Evolutionary conservation across 2,113 vertebrate species (phyloP), one percentile per base, ranked within the genome.

Genomic region (Athene cunicularia): DNA sequence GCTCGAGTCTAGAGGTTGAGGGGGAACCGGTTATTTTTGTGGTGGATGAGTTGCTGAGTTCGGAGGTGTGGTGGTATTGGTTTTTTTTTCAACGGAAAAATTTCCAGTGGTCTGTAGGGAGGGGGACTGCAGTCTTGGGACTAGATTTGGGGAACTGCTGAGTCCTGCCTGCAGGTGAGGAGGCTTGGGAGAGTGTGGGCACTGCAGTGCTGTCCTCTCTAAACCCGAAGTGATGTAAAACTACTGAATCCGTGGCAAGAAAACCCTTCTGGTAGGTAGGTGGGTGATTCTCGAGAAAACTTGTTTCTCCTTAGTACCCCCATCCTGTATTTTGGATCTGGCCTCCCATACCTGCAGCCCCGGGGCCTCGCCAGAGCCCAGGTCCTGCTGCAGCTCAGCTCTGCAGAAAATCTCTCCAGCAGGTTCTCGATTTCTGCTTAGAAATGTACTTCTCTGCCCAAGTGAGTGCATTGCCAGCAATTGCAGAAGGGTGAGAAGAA

Each of bases 341-440:
- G 1, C 17, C 59, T 41, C 47, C 80, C 12, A 2, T 4, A 7
- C 5, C 26, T 12, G 62, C 83, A 41, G 39, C 56, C 11, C 68
- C 0, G 0, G 63, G 80, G 37, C 41, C 55, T 45, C 8, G 9
- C 45, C 45, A 47, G 45, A 0, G 1, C 81, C 20, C 32, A 19
- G 7, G 13, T 60, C 76, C 45, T 22, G 82, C 85, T 53, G 67
- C 6, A 1, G 30, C 53, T 68, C 45, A 7, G 70, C 60, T 45
- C 58, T 32, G 50, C 39, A 35, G 56, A 41, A 82, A 75, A 55
- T 5, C 27, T 47, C 32, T 55, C 28, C 2, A 23, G 56, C 47
- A 10, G 58, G 43, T 67, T 79, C 87, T 56, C 3, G 1, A 2
- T 35, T 59, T n/a, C 30, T 11, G 56, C 58, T 72, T 2, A 9